Base-by-base conservation (phyloP, 2,113 vertebrate species). In the Tetrao urogallus region DNA sequence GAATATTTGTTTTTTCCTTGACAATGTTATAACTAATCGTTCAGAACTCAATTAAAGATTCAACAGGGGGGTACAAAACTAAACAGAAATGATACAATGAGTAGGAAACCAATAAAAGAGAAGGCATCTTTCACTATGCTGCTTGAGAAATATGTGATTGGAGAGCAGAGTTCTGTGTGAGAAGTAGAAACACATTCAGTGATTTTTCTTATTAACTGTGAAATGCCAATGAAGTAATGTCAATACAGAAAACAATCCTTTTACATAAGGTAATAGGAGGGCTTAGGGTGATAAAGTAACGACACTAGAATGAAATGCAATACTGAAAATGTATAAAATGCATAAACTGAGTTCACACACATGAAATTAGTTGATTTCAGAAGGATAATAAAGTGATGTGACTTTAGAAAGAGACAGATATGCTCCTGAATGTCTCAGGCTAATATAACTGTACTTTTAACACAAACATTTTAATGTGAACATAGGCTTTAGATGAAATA, bases 321-420 rank as follows among this genome's bases (percentile, higher is more conserved):
- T 70, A 65, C 22, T 77, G 75, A 43, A 82, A 82, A 69, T 0
- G 0, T 40, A 11, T 38, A 22, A 85, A 30, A 27, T 32, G 1
- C 3, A 61, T 50, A 88, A 71, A 18, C 21, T 54, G 12, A 82
- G 34, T 34, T 90, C 69, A 67, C 16, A n/a, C 0, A 0, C 13
- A 63, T 40, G 43, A 77, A 66, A 83, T 5, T 45, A 13, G 6
- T 38, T 81, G 50, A 80, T 58, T 34, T n/a, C 63, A 79, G 66
- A 82, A 72, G 4, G 11, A 61, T 34, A 79, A 3, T 17, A 13
- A 70, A 0, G 0, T 27, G 8, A 25, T 36, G 21, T 1, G 3
- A 85, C 50, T 73, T 88, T 1, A 86, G 27, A 25, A 82, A 84
- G 61, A 61, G 58, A 61, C 20, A 3, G 74, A 48, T 11, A 6